Evolutionary conservation across 2,888 invertebrate genomes (phyloP), one percentile per base, ranked within the genome.

Genomic region (Drosophila ochracea): DNA sequence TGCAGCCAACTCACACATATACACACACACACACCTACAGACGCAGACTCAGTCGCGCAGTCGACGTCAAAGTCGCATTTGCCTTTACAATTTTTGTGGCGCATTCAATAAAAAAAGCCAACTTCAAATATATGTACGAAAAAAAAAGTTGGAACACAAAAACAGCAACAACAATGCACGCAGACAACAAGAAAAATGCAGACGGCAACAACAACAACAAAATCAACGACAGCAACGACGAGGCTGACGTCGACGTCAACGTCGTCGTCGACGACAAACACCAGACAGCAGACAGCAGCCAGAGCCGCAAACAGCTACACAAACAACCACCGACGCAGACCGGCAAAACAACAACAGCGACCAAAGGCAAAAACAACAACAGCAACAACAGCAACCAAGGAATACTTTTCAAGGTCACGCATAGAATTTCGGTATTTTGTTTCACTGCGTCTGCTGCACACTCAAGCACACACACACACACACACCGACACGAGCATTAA

Each of bases 331-430:
- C 84, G 77, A 82, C 79, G 83, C 85, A 79, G 73, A 85, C 82
- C 68, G 79, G 69, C 83, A 76, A 55, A 77, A 78, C 73, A 76
- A 55, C 58, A 65, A 54, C 66, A 75, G 37, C 68, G 66, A 61
- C 47, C 73, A 80, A 58, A 73, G 71, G 71, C 67, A 74, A 62
- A 63, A 72, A 54, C 63, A 67, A 43, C 75, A 75, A 53, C 72
- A 79, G 68, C 71, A 76, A 62, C 66, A 70, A 62, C 71, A 63
- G 37, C 78, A 81, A 69, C 69, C 75, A 86, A 86, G 91, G 83
- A 92, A 92, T 92, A 91, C 88, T 92, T 92, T 92, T 92, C 92
- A 92, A 92, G 92, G 92, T 92, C 92, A 91, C 83, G 89, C 85
- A 89, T 89, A 89, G 89, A 91, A 91, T 91, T 91, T 90, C 84